Evolutionary conservation across 1,140 invertebrate genomes (phyloP).

Genomic region (Cyrtorhinus lividipennis): DNA sequence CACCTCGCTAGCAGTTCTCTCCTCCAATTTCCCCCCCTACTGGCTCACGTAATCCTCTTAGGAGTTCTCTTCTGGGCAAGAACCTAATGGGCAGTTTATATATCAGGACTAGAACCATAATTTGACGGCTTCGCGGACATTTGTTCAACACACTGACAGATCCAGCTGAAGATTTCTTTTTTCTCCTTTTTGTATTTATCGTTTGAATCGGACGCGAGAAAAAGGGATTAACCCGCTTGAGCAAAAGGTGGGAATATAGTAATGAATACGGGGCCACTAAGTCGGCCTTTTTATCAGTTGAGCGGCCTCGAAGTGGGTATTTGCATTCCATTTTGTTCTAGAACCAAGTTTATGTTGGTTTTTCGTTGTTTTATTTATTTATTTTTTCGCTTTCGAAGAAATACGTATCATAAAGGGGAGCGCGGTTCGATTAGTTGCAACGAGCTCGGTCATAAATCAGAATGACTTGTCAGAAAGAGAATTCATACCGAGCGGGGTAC

Average conservation of each 20-base stretch:
- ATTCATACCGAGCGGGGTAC: background rate
- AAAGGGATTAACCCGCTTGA: background rate
- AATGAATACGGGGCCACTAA: background rate
- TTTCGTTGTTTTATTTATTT: background rate
- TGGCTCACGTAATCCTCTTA: background rate
- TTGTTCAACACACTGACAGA: background rate
- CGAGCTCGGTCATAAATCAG: background rate
- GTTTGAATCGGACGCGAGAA: background rate
- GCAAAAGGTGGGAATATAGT: background rate
- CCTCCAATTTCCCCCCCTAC: background rate
- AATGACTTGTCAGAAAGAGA: background rate
- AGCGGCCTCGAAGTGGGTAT: background rate
- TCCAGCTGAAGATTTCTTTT: background rate
- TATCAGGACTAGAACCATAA: background rate
- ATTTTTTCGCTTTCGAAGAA: background rate
- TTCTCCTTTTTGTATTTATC: background rate
- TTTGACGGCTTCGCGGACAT: conserved; percentile 1
- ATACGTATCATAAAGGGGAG: background rate
- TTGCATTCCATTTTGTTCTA: background rate
- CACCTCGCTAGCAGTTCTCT: background rate
- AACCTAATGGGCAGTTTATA: background rate
- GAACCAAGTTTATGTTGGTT: background rate
- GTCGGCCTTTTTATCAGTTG: background rate
- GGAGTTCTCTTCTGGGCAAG: background rate
- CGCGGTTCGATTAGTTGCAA: background rate